Base-by-base conservation (phyloP, 2,797 vertebrate species). In the Acrossocheilus fasciatus region DNA sequence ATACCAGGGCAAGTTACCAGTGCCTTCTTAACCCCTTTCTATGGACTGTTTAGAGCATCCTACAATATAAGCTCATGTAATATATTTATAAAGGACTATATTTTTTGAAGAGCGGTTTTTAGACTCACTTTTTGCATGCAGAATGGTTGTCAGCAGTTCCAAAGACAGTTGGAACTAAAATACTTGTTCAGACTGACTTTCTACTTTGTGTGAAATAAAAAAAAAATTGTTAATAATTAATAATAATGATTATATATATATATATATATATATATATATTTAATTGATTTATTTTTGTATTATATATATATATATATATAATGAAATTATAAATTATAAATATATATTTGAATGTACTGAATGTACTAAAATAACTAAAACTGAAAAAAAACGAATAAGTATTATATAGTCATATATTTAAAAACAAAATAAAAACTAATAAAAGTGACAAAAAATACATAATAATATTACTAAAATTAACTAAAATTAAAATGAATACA, bases 1-100 rank as follows among this genome's bases (percentile, higher is more conserved):
- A 62, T 17, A 45, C 50, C 41, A 83, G 83, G 23, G 43, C 81
- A 81, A 88, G 75, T 85, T 78, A 86, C 52, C 74, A 79, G 34
- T 54, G 39, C 41, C 81, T 74, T 82, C 77, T 47, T 79, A 50
- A 79, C 70, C 64, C 72, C 52, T 41, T 20, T 57, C 30, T 57
- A 23, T 54, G 18, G 74, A 23, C 11, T 57, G 34, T 39, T 77
- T 39, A 77, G 30, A 52, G 75, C 20, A 20, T n/a, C 52, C 34
- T 75, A 52, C 18, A 57, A 39, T 57, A n/a, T 77, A 57, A 23
- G 75, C 10, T 54, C 14, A 36, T 20, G 47, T 54, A 6, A 17
- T 76, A 20, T 54, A 23, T 36, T 54, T 77, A 2, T 30, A 50
- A 18, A 47, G n/a, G 4, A 50, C 30, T 74, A 47, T 10, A 75